Base-by-base conservation (phyloP, 2,113 vertebrate genomes). In the Macquaria australasica region DNA sequence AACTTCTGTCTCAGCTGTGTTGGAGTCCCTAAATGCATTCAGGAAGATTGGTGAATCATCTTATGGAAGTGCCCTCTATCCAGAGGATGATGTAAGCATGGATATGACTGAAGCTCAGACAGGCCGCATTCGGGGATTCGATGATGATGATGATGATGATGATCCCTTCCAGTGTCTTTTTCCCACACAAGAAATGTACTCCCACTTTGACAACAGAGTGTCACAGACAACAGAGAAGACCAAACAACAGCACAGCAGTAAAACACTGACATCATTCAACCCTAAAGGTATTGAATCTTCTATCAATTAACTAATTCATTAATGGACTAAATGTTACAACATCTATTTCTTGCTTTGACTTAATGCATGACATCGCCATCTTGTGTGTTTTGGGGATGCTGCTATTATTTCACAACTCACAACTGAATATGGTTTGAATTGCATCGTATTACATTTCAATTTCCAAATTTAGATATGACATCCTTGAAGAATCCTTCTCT, bases 131-230 rank as follows among this genome's bases (percentile, higher is more conserved):
- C 1, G 25, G 1, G 82, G 12, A 25, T n/a, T 34, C n/a, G 8
- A 53, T 8, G 62, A 88, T 11, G 81, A 59, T 34, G 50, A 73
- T 1, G 69, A 79, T 16, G 79, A 50, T 39, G 59, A 91, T 23
- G 68, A 87, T 7, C 75, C 80, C 34, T 87, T 91, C 25, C 83
- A 86, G 81, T 88, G 70, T 88, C 81, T 88, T 21, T 87, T 91
- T 34, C 86, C 88, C 23, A 60, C 79, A 39, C 74, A 81, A 77
- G 87, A 91, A 43, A 86, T 90, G 68, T 84, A 77, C 41, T 31
- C 59, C 9, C 62, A 63, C 0, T 28, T n/a, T 23, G 82, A 84
- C 16, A 83, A 20, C 41, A 60, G 21, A 79, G 28, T 11, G 4
- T 75, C 80, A 11, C 80, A 74, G 73, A 28, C 37, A 6, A 8